Evolutionary conservation across 2,113 vertebrate genomes (phyloP).

Genomic region (Coregonus clupeaformis): DNA sequence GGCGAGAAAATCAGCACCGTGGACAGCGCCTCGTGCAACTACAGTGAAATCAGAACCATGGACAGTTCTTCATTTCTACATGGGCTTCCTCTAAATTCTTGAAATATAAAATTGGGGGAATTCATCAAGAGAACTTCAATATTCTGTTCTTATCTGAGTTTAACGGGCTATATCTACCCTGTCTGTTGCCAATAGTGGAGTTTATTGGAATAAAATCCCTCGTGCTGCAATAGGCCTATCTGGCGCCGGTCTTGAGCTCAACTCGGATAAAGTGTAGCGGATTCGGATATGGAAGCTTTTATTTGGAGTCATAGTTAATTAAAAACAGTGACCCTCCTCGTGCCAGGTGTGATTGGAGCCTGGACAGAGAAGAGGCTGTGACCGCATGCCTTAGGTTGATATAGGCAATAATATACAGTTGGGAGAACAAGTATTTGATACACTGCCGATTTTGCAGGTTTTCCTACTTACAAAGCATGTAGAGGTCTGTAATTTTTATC

Average conservation of each 20-base stretch:
- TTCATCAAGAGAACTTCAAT: not conserved
- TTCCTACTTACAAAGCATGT: too few relatives aligned
- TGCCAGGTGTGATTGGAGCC: conserved; percentile 23
- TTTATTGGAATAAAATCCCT: not conserved
- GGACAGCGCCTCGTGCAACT: conserved; percentile 12
- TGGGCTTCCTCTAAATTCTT: not conserved
- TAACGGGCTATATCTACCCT: not conserved
- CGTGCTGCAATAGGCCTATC: not conserved
- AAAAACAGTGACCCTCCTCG: conserved; percentile 38
- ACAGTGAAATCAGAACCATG: not conserved
- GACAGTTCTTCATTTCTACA: not conserved
- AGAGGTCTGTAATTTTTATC: too few relatives aligned
- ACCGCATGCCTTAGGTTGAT: conserved; percentile 31
- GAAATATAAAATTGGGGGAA: not conserved
- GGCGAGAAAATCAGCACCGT: not conserved
- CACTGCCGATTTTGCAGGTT: too few relatives aligned
- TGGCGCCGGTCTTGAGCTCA: not conserved
- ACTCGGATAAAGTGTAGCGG: not conserved
- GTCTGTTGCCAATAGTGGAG: not conserved
- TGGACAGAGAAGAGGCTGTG: conserved; percentile 15
- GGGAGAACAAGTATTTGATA: too few relatives aligned
- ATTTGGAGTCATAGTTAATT: conserved; percentile 58
- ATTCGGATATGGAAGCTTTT: conserved; percentile 27
- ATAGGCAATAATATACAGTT: not conserved
- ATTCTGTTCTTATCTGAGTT: not conserved